Evolutionary conservation across 2,797 vertebrate species (phyloP).

Genomic region (Potorous gilbertii): DNA sequence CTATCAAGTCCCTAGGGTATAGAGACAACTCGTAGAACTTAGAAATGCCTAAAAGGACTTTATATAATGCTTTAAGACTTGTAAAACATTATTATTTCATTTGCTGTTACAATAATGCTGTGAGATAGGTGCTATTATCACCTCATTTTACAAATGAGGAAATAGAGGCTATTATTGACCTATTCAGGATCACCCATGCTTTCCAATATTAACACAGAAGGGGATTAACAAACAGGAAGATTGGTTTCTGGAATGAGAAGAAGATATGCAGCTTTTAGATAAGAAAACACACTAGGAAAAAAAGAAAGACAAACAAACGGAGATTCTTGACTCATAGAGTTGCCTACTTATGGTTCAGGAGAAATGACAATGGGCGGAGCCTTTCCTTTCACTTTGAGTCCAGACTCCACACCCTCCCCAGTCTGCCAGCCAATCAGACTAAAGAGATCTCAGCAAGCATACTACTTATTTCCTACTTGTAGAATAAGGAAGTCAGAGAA

Average conservation of each 20-base stretch:
- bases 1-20: background rate
- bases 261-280: background rate
- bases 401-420: background rate
- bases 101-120: background rate
- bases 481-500: constrained; percentile 54
- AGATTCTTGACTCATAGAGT: background rate
- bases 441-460: background rate
- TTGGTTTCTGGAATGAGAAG: background rate
- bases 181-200: background rate
- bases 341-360: background rate
- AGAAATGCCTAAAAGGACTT: background rate
- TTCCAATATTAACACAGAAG: background rate
- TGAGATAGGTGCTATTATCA: background rate
- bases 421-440: constrained; percentile 71
- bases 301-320: background rate
- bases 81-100: background rate
- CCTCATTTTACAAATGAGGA: background rate
- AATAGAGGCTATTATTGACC: background rate
- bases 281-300: background rate
- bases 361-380: background rate
- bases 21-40: background rate
- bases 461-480: constrained; percentile 74
- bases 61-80: background rate
- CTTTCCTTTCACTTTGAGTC: background rate
- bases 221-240: background rate